Evolutionary conservation across 2,797 vertebrate genomes (phyloP).

Genomic region (Lacerta agilis): DNA sequence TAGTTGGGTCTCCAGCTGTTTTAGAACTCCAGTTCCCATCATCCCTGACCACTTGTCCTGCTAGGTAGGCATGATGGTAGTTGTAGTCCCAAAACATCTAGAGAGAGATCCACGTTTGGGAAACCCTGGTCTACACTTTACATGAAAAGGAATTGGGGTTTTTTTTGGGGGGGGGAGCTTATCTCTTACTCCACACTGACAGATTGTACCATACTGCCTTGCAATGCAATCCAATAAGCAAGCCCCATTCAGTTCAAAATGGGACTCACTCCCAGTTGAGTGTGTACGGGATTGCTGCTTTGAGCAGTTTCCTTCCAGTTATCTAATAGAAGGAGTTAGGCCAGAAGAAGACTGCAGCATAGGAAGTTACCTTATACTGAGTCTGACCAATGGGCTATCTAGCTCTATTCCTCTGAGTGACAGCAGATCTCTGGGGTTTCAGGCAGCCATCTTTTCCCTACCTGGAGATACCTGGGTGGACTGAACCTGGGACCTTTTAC

Average conservation of each 20-base stretch:
- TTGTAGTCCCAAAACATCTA: too few species aligned
- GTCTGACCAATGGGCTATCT: too few species aligned
- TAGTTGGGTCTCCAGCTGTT: too few species aligned
- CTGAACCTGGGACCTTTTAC: too few species aligned
- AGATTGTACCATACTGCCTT: background rate
- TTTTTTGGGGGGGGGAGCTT: background rate
- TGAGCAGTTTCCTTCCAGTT: background rate
- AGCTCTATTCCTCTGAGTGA: too few species aligned
- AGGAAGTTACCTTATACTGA: background rate
- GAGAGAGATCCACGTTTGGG: too few species aligned
- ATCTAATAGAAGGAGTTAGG: background rate
- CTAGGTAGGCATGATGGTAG: background rate
- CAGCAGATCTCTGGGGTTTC: too few species aligned
- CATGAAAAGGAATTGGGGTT: background rate
- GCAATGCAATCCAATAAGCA: too few species aligned
- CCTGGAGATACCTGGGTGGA: too few species aligned
- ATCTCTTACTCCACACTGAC: background rate
- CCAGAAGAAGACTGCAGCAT: background rate
- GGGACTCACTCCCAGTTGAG: background rate
- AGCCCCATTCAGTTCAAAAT: too few species aligned
- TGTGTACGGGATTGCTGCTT: background rate
- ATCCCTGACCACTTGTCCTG: background rate
- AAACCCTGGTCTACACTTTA: background rate
- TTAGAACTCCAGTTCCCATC: too few species aligned
- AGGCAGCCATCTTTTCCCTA: too few species aligned